Percentiles rank a stretch among this genome's conserved stretches.
These are phyloP conservation scores for Amorpha juglandis DNA, from an alignment of 2,888 invertebrate species.

Conservation along the genomic window DNA sequence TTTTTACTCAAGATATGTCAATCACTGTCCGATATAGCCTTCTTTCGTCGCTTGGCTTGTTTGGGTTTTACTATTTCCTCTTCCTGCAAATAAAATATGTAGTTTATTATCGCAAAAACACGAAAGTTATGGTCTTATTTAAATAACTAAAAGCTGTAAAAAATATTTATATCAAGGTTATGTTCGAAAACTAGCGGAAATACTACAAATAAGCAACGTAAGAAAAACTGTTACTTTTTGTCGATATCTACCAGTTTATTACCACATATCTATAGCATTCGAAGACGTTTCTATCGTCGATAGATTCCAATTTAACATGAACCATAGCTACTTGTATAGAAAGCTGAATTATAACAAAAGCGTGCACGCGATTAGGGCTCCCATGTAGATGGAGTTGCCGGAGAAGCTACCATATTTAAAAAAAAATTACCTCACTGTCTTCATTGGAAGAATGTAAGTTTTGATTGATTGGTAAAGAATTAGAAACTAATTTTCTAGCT, in stretches of 20 bases:
- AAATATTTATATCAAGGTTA: neutral
- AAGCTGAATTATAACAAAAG: constrained; percentile 23
- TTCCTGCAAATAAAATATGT: constrained; percentile 84
- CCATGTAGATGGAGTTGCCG: neutral
- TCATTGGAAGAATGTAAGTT: constrained; percentile 89
- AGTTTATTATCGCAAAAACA: neutral
- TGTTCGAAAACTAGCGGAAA: constrained; percentile 9
- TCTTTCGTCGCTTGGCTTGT: constrained; percentile 95
- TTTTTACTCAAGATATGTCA: constrained; percentile 85
- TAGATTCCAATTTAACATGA: neutral
- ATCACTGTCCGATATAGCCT: constrained; percentile 96
- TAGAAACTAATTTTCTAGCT: constrained; percentile 85
- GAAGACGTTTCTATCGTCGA: neutral
- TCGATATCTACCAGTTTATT: constrained; percentile 1
- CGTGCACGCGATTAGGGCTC: constrained; percentile 12
- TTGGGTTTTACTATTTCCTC: constrained; percentile 96
- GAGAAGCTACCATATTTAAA: constrained; percentile 11
- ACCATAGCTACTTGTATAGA: constrained; percentile 4
- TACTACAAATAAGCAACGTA: constrained; percentile 17
- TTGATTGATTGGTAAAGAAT: constrained; percentile 82
- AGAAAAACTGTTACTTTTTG: neutral
- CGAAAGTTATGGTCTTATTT: no score
- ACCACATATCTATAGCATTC: constrained; percentile 5
- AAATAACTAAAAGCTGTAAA: neutral
- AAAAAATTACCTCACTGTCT: constrained; percentile 87